Conservation (phyloP, 2,113 vertebrate genomes). For the Grus americana region DNA sequence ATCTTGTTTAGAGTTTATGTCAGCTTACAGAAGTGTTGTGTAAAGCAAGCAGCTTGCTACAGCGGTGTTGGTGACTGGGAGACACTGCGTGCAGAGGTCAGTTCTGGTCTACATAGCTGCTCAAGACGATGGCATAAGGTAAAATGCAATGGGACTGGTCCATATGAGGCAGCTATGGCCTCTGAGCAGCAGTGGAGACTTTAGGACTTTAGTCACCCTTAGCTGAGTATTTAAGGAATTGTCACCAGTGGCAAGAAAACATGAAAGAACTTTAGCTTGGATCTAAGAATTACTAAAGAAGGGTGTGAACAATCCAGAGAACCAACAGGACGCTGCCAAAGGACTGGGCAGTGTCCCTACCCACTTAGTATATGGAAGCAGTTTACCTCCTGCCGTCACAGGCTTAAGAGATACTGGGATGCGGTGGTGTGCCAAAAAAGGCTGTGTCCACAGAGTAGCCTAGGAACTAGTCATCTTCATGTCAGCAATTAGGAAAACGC, state of each 20-base stretch:
- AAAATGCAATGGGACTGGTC: background rate
- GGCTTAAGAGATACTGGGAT: background rate
- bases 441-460: background rate
- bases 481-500: background rate
- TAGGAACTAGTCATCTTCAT: background rate
- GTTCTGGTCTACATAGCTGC: background rate
- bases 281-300: background rate
- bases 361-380: background rate
- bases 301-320: background rate
- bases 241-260: background rate
- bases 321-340: background rate
- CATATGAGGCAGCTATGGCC: background rate
- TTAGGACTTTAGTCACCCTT: background rate
- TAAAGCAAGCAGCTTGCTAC: background rate
- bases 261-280: background rate
- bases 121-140: background rate
- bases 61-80: background rate
- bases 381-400: background rate
- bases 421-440: rapidly evolving
- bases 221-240: background rate
- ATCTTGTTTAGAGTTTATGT: background rate
- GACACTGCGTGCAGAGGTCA: rapidly evolving
- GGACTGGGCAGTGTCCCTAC: background rate
- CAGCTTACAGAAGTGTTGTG: background rate
- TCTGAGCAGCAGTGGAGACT: background rate